These are phyloP conservation scores for Philopotamus ludificatus DNA, from an alignment of 1,140 invertebrate species.

Conservation along the genomic window DNA sequence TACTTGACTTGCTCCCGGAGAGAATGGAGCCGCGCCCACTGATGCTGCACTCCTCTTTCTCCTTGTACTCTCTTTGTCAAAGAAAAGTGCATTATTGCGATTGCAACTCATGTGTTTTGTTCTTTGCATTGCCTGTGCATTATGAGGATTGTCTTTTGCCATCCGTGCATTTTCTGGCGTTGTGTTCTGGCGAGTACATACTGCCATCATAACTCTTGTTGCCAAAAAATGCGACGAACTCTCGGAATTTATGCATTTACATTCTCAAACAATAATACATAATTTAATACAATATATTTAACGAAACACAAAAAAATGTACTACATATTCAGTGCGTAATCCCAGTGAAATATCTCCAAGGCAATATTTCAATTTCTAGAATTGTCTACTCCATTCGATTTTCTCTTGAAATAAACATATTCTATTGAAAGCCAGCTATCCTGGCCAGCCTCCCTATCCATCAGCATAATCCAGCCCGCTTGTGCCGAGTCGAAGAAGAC, in stretches of 20 bases:
- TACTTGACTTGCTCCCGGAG: neutral
- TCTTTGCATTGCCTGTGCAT: slow-evolving; percentile 32
- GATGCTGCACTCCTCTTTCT: slow-evolving; percentile 1
- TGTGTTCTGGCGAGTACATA: slow-evolving; percentile 3
- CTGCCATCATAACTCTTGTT: neutral
- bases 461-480: neutral
- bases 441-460: neutral
- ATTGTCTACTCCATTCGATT: no score
- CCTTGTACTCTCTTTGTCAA: slow-evolving; percentile 31
- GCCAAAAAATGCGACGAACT: no score
- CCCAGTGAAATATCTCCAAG: no score
- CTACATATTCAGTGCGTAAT: no score
- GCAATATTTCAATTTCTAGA: no score
- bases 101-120: slow-evolving; percentile 38
- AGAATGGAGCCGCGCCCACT: neutral
- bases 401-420: no score
- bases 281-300: no score
- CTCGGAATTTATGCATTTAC: no score
- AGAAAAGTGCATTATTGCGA: slow-evolving; percentile 42
- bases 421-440: no score
- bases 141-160: slow-evolving; percentile 38
- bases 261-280: no score
- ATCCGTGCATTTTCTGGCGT: slow-evolving; percentile 22
- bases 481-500: neutral
- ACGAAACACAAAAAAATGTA: no score